Evolutionary conservation across 2,113 vertebrate genomes (phyloP), one percentile per base, ranked within the genome.

Genomic region (Entelurus aequoreus): DNA sequence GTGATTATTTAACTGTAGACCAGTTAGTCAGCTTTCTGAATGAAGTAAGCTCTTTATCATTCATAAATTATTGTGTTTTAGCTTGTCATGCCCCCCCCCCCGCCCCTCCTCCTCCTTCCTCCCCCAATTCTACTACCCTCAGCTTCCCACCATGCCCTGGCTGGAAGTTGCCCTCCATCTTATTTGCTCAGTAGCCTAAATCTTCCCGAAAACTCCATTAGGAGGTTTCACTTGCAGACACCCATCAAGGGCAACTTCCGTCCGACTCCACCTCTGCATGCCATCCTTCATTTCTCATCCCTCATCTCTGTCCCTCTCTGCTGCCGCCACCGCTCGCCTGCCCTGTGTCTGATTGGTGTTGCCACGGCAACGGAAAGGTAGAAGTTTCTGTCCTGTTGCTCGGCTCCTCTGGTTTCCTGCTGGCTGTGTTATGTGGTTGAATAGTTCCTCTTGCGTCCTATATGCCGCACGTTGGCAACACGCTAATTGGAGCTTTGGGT

Each of bases 11-110:
- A 99, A 98, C 94, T 91, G 94, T 99, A 99, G 97, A 99, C 93
- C 96, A 99, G 94, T 98, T 99, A 98, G 97, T 99, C 96, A 98
- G 95, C 96, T 99, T 99, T 98, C 97, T 99, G 94, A 99, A 99
- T 94, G 96, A 99, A 98, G 97, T 99, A 99, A 99, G 97, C 94
- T 95, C 92, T 96, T 91, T 89, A 96, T 96, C 92, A 94, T 96
- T 96, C 92, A 94, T 97, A 96, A 98, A 98, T 95, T 94, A 87
- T 70, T 94, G 90, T 95, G 90, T 95, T 92, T 44, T 40, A 6
- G 55, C 19, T 5, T 42, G 55, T 40, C 36, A 15, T 71, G 53
- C 68, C 82, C 81, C 72, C 21, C 21, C 54, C 68, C 83, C 81
- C 72, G n/a, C n/a, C n/a, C n/a, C n/a, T n/a, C 81, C 83, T 80